A percentile compares a stretch with the other conserved stretches of the same genome.
Conservation (phyloP, 2,113 vertebrate species). For the Rhinichthys klamathensis region DNA sequence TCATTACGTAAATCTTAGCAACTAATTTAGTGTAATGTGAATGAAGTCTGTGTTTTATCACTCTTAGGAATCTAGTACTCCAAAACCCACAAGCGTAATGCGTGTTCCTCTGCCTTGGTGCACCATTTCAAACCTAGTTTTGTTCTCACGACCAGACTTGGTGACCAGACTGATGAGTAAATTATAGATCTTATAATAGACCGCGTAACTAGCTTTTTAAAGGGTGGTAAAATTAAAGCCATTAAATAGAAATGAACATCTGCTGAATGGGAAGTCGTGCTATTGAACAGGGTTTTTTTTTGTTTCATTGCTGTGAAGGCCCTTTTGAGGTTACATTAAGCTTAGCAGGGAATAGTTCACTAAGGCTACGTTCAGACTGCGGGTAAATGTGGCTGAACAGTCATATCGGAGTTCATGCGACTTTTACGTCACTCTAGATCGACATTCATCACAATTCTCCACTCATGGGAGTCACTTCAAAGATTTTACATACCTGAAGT, state of each 20-base stretch:
- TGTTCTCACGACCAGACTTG: conserved; percentile 27
- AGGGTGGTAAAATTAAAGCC: conserved; percentile 26
- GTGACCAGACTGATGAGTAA: conserved; percentile 34
- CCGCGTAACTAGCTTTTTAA: conserved; percentile 12
- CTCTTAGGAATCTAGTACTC: neutral
- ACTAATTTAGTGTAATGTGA: conserved; percentile 26
- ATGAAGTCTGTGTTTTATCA: conserved; percentile 9
- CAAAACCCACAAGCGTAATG: neutral
- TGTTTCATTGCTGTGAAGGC: neutral
- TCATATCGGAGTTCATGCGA: no score
- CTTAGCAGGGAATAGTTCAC: no score
- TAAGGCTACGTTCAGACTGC: neutral
- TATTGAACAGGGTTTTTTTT: neutral
- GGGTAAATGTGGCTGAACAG: no score
- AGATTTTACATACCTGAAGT: no score
- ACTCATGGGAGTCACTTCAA: no score
- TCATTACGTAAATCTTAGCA: conserved; percentile 34
- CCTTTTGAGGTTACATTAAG: neutral
- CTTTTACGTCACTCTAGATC: no score
- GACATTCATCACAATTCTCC: no score
- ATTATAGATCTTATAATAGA: conserved; percentile 36
- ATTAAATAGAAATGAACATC: conserved; percentile 32
- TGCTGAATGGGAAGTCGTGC: conserved; percentile 6
- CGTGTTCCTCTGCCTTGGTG: neutral
- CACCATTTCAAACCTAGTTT: conserved; percentile 22